Evolutionary conservation across 2,797 vertebrate species (phyloP).

Genomic region (Neosilurus mollespiculum): DNA sequence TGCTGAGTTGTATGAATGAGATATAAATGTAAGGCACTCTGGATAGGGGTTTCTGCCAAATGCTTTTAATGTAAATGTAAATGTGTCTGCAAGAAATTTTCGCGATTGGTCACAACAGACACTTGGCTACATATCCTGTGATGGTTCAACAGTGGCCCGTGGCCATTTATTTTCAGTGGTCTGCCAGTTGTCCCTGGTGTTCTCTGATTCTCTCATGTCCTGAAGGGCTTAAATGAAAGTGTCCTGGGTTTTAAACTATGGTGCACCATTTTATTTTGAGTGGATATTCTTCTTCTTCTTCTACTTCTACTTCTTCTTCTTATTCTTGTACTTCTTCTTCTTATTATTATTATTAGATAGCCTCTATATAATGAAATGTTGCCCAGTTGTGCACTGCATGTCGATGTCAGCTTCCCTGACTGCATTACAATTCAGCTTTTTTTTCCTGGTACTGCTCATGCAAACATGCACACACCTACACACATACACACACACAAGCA

Average conservation of each 20-base stretch:
- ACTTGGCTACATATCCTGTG: background rate
- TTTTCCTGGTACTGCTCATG: background rate
- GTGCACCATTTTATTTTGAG: background rate
- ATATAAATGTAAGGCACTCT: no score
- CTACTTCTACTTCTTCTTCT: background rate
- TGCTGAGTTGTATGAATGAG: no score
- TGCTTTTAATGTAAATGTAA: no score
- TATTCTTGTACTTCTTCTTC: background rate
- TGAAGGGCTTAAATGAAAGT: background rate
- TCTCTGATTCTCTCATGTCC: no score
- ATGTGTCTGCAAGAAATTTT: no score
- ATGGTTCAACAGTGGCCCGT: background rate
- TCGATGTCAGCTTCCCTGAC: background rate
- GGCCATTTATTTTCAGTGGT: background rate
- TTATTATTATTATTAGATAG: background rate
- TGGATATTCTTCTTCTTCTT: no score
- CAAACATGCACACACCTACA: background rate
- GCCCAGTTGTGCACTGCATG: background rate
- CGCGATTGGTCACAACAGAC: background rate
- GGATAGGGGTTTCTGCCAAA: no score
- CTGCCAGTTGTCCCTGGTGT: background rate
- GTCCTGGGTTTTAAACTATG: background rate
- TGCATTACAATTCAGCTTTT: background rate
- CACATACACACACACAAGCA: background rate
- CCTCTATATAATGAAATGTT: background rate